These are phyloP conservation scores for Bilobella aurantiaca DNA, from an alignment of 1,140 invertebrate genomes.

Conservation along the genomic window DNA sequence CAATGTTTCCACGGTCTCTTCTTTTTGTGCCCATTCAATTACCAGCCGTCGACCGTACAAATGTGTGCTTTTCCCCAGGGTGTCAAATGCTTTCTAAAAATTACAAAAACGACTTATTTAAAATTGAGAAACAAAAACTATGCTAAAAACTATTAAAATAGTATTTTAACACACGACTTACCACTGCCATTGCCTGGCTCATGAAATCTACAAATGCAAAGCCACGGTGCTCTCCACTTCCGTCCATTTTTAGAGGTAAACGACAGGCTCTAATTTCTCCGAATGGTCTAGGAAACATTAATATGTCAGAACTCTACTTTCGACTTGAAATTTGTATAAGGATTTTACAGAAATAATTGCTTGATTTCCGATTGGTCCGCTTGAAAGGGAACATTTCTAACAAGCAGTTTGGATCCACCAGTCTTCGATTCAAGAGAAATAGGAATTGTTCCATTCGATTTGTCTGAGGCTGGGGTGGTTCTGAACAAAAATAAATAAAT, in stretches of 20 bases:
- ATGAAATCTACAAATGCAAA: slow-evolving; percentile 94
- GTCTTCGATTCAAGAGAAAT: slow-evolving; percentile 50
- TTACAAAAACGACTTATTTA: background rate
- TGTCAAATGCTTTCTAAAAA: slow-evolving; percentile 75
- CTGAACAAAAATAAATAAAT: too few species aligned
- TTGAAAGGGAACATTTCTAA: slow-evolving; percentile 93
- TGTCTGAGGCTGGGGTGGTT: too few species aligned
- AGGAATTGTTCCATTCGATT: too few species aligned
- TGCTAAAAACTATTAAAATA: too few species aligned
- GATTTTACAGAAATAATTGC: slow-evolving; percentile 82
- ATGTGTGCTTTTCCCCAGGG: slow-evolving; percentile 89
- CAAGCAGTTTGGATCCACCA: slow-evolving; percentile 77
- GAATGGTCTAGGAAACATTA: slow-evolving; percentile 61
- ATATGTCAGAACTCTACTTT: too few species aligned
- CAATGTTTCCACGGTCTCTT: slow-evolving; percentile 64
- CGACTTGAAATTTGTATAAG: too few species aligned
- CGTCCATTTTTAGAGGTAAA: slow-evolving; percentile 78
- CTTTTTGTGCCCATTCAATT: slow-evolving; percentile 87
- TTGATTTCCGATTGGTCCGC: slow-evolving; percentile 77
- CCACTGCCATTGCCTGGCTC: background rate
- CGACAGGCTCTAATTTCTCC: slow-evolving; percentile 85
- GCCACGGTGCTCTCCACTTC: slow-evolving; percentile 73
- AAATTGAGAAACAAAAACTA: background rate
- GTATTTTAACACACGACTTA: slow-evolving; percentile 38
- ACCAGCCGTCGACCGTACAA: slow-evolving; percentile 90